Base-by-base conservation (phyloP, 2,113 vertebrate species). In the Cryptomyrus ogoouensis region DNA sequence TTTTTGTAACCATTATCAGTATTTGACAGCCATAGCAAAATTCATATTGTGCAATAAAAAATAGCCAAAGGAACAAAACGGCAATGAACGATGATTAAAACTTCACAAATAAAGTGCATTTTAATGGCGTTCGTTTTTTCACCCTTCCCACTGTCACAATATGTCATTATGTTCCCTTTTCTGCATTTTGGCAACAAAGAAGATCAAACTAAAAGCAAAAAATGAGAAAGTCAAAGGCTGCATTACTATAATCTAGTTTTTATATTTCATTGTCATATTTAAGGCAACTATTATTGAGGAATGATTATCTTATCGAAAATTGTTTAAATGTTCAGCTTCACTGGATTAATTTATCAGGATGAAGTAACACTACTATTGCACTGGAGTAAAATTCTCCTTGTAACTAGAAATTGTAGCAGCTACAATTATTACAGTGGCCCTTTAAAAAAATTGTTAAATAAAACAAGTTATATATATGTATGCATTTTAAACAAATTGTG, bases 101-200 rank as follows among this genome's bases (percentile, higher is more conserved):
- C 85, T 87, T 87, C 49, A 87, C 85, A 87, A 87, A 87, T 87
- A 87, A 87, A 87, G 50, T 87, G 85, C 31, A 87, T 87, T 56
- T 87, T 87, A 87, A 87, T 87, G 50, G 39, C 31, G 39, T 87
- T 84, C 46, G 80, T 24, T 86, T 80, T 85, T 87, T 87, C 53
- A 42, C 13, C n/a, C 50, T 35, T 39, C 24, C 15, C 85, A 56
- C 15, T 87, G 85, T 87, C 85, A 87, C 50, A 87, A n/a, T 87
- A 53, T 87, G 85, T 39, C 85, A 53, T 87, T 87, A 50, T 87
- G 50, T 53, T 56, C 47, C 47, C 47, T 53, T 87, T 87, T 53
- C 31, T 27, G 49, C 9, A 87, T 35, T 52, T 53, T 35, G 50
- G 85, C 85, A 31, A n/a, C 49, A 87, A 87, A 87, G 44, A 86